These are phyloP conservation scores for Nemotelus pantherinus DNA, from an alignment of 2,888 invertebrate genomes.

Conservation along the genomic window DNA sequence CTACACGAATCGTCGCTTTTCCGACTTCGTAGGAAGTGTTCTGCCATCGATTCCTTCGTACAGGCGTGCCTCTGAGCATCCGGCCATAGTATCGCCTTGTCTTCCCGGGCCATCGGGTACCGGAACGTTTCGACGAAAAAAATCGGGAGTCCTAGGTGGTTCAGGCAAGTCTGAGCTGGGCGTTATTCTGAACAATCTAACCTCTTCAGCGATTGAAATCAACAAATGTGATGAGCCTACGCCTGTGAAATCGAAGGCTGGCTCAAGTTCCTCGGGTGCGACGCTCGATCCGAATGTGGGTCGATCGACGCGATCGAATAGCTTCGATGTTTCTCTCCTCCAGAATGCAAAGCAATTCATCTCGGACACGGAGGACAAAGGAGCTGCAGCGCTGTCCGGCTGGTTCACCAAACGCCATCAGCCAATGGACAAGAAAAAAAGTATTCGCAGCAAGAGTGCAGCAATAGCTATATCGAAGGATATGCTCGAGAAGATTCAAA, in stretches of 20 bases:
- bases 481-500: conserved; percentile 68
- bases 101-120: conserved; percentile 54
- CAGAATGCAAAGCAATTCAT: conserved; percentile 66
- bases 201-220: conserved; percentile 84
- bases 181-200: conserved; percentile 75
- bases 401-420: conserved; percentile 85
- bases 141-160: conserved; percentile 78
- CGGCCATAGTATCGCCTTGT: conserved; percentile 65
- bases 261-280: conserved; percentile 52
- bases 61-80: conserved; percentile 79
- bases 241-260: conserved; percentile 53
- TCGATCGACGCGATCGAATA: conserved; percentile 79
- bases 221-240: conserved; percentile 72
- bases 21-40: conserved; percentile 72
- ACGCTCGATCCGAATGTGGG: conserved; percentile 63
- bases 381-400: conserved; percentile 70
- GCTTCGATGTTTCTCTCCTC: conserved; percentile 83
- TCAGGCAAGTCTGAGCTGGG: conserved; percentile 76
- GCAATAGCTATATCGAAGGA: conserved; percentile 69
- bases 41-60: conserved; percentile 69
- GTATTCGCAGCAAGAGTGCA: conserved; percentile 67
- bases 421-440: conserved; percentile 75
- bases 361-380: conserved; percentile 64
- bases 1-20: conserved; percentile 74
- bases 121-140: conserved; percentile 57